Evolutionary conservation across 1,140 invertebrate genomes (phyloP).

Genomic region (Nasonia giraulti): DNA sequence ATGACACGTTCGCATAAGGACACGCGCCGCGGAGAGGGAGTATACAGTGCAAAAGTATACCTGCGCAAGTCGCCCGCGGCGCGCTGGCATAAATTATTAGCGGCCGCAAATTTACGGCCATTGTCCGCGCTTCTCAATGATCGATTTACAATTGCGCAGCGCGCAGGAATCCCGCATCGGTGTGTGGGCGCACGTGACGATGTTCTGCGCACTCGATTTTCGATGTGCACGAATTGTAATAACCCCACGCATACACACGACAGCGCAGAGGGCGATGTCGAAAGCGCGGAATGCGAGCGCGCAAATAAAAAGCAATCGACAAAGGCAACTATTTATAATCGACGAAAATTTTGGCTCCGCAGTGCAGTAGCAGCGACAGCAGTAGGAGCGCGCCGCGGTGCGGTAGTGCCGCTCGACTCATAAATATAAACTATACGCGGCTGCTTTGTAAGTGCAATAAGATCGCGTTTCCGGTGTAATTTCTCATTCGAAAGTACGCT

Average conservation of each 20-base stretch:
- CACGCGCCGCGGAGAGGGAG: not conserved
- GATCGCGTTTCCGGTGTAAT: slow-evolving; percentile 49
- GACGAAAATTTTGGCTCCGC: slow-evolving; percentile 48
- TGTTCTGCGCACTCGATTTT: too few species aligned
- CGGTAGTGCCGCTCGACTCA: slow-evolving; percentile 40
- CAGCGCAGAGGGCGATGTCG: not conserved
- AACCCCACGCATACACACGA: too few species aligned
- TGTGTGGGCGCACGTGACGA: not conserved
- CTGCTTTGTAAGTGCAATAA: slow-evolving; percentile 48
- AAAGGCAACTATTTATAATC: slow-evolving; percentile 73
- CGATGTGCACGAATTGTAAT: too few species aligned
- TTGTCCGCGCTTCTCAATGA: slow-evolving; percentile 36
- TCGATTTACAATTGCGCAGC: slow-evolving; percentile 43
- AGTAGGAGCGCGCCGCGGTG: slow-evolving; percentile 51
- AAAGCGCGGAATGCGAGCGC: not conserved
- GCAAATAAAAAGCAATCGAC: slow-evolving; percentile 63
- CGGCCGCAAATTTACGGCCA: slow-evolving; percentile 30
- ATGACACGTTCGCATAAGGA: slow-evolving; percentile 20
- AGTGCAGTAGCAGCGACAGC: not conserved
- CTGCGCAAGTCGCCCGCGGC: not conserved
- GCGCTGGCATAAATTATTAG: slow-evolving; percentile 30
- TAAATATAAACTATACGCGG: slow-evolving; percentile 43
- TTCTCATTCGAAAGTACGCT: slow-evolving; percentile 37
- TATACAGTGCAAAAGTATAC: not conserved
- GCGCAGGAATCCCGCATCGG: not conserved